phyloP scores from a whole-genome alignment of 2,113 vertebrate species.

The Hippolais icterina region DNA sequence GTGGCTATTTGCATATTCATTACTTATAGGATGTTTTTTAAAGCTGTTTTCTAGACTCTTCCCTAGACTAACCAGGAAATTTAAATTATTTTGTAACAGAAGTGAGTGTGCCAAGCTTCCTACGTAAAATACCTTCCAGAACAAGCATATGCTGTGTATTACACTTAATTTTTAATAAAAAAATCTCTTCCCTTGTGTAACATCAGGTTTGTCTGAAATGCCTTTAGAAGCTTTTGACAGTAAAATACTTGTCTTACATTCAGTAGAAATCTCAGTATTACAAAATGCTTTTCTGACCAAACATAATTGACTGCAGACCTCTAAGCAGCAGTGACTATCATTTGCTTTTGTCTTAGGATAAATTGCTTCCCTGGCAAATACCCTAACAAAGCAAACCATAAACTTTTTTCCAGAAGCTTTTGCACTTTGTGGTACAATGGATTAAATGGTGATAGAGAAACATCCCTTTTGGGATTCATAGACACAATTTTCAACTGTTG shows the following conservation, averaged over 20 bases:
- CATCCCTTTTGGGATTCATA: not conserved
- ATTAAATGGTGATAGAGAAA: not conserved
- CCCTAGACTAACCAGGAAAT: not conserved
- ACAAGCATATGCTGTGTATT: not conserved
- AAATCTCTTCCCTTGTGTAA: not conserved
- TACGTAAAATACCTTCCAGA: not conserved
- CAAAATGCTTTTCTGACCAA: not conserved
- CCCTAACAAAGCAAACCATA: not conserved
- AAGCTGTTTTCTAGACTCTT: not conserved
- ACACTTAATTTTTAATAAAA: not conserved
- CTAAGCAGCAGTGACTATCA: not conserved
- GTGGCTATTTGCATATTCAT: not conserved
- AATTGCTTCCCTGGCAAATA: not conserved
- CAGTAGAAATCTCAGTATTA: not conserved
- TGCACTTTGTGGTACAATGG: not conserved
- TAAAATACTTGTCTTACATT: not conserved
- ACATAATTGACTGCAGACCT: not conserved
- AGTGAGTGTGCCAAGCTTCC: not conserved
- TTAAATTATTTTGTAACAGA: not conserved
- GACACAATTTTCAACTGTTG: not conserved
- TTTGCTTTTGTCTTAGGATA: slow-evolving; percentile 5
- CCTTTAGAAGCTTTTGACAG: not conserved
- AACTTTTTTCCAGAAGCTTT: not conserved
- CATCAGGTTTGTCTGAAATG: not conserved
- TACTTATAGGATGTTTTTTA: not conserved